Evolutionary conservation across 2,888 invertebrate species (phyloP), one percentile per base, ranked within the genome.

Genomic region (Siphlonurus alternatus): DNA sequence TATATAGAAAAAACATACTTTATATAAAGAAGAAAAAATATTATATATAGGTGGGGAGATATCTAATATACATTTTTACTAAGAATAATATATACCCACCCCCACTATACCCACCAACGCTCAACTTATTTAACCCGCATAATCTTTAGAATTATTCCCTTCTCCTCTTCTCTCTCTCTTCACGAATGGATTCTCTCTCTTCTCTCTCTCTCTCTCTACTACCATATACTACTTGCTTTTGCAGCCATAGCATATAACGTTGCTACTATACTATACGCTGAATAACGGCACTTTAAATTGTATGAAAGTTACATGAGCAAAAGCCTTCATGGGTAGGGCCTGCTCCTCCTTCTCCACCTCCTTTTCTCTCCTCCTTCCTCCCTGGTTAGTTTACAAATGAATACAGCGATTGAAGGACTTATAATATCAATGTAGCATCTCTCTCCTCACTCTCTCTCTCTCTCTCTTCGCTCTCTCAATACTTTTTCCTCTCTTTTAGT

Each of bases 381-480:
- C 59, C 65, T 65, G 65, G 62, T 78, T 78, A 81, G 81, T 81
- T 82, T 81, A 82, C 82, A 82, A 83, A 83, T 83, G 82, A 83
- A 83, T 82, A 81, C 82, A 82, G 81, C 82, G 81, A 82, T 82
- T 82, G 82, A 82, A 81, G 81, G 81, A 82, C 81, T 83, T 83
- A 82, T 83, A 82, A 83, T 83, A 83, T 82, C 82, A 82, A 82
- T 82, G 81, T 79, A 80, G 59, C 65, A 56, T 61, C 65, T 61
- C 64, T 63, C 56, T 38, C 65, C 67, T 63, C 64, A 61, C 65
- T 63, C 67, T 70, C 69, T 75, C 75, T 71, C 74, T 76, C 75
- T 75, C 76, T 74, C 75, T 75, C 76, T 74, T 72, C 77, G 5
- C 22, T 22, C 56, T 56, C 56, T 20, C n/a, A 56, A 56, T 56